Conservation (phyloP, 2,113 vertebrate genomes). For the Mixornis gularis region DNA sequence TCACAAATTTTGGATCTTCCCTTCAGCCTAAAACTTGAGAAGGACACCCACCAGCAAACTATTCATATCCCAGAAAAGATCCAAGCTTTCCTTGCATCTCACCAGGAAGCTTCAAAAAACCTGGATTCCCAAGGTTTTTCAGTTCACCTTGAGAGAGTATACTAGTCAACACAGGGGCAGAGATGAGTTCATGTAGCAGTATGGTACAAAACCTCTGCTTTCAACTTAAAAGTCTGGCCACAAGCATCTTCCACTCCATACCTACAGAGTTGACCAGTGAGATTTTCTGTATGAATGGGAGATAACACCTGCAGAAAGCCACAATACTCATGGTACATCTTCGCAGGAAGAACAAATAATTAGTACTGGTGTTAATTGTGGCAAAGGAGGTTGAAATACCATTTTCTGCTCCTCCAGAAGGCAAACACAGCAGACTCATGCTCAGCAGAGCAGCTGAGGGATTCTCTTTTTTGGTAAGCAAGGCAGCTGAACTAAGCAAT, state of each 20-base stretch:
- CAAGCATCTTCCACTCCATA: not conserved
- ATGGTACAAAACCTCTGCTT: not conserved
- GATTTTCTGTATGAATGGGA: not conserved
- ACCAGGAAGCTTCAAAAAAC: not conserved
- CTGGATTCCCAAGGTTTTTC: not conserved
- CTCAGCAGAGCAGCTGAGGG: not conserved
- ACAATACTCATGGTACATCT: accelerated
- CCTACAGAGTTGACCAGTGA: not conserved
- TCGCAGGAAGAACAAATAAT: not conserved
- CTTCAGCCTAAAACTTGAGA: not conserved
- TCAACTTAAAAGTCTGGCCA: not conserved
- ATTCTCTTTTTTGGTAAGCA: not conserved
- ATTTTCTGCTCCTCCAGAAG: not conserved
- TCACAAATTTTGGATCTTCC: not conserved
- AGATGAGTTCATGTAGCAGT: not conserved
- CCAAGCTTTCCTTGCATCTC: not conserved
- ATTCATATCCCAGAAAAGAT: conserved; percentile 15
- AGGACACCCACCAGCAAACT: not conserved
- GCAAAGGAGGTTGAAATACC: not conserved
- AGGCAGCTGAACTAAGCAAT: not conserved
- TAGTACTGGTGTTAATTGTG: not conserved
- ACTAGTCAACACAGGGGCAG: not conserved
- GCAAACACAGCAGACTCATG: not conserved
- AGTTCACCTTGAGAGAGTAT: not conserved
- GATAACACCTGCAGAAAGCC: not conserved